Conservation (phyloP, 1,140 invertebrate genomes). For the Sycophaga agraensis region DNA sequence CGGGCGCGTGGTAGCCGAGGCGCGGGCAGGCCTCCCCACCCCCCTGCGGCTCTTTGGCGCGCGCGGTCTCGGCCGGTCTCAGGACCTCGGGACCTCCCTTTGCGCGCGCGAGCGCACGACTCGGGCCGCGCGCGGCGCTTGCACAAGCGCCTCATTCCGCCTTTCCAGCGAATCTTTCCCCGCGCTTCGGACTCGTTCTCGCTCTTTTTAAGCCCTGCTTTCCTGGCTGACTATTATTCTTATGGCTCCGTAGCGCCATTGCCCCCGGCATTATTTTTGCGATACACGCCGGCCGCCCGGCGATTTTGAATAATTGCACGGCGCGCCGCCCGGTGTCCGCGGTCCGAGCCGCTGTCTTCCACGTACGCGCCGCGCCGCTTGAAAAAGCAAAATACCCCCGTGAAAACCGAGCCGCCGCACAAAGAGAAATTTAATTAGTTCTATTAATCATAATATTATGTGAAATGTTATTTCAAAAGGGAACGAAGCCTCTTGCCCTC, state of each 20-base stretch:
- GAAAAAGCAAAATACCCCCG: too few species aligned
- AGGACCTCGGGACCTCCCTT: conserved; percentile 5
- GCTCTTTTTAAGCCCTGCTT: not conserved
- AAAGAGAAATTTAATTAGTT: too few species aligned
- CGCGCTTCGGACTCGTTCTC: conserved; percentile 13
- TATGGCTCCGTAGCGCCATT: conserved; percentile 10
- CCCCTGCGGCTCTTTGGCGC: not conserved
- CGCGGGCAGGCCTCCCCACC: conserved; percentile 25
- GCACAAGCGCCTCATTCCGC: conserved; percentile 17
- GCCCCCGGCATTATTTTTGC: not conserved
- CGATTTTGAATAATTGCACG: too few species aligned
- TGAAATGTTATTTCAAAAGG: too few species aligned
- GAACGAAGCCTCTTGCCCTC: too few species aligned
- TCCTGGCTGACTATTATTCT: conserved; percentile 13
- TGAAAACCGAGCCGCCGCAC: too few species aligned
- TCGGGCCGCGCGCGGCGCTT: too few species aligned
- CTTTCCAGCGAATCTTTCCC: conserved; percentile 19
- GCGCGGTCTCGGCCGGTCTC: not conserved
- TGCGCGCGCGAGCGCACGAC: not conserved
- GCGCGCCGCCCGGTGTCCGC: too few species aligned
- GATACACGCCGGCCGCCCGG: too few species aligned
- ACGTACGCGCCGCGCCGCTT: too few species aligned
- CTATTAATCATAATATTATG: too few species aligned
- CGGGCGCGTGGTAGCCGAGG: conserved; percentile 37
- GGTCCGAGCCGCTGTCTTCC: too few species aligned